phyloP scores from a whole-genome alignment of 92 coral and sea anemone genomes.

The Epizoanthus fatuus region DNA sequence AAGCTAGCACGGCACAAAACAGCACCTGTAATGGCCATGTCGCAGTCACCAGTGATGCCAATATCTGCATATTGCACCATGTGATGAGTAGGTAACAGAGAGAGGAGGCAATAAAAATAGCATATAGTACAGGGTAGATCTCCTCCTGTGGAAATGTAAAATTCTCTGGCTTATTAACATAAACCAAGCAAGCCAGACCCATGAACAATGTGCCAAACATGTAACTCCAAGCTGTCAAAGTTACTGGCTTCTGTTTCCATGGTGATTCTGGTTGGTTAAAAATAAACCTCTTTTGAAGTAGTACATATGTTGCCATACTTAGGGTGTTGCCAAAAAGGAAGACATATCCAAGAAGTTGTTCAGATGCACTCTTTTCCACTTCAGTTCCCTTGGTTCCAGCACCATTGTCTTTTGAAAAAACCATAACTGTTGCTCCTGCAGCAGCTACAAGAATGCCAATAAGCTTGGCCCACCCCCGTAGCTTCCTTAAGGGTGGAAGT shows the following conservation, averaged over 20 bases:
- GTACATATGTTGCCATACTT: constrained; percentile 73
- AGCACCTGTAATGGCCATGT: constrained; percentile 91
- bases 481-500: constrained; percentile 71
- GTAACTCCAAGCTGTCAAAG: constrained; percentile 87
- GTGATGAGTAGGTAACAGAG: constrained; percentile 84
- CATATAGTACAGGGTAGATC: constrained; percentile 82
- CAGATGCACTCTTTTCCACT: constrained; percentile 16
- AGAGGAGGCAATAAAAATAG: constrained; percentile 82
- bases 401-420: constrained; percentile 47
- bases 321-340: constrained; percentile 82
- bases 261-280: constrained; percentile 73
- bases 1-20: constrained; percentile 85
- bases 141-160: constrained; percentile 82
- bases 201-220: constrained; percentile 80
- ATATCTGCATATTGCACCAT: constrained; percentile 93
- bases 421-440: constrained; percentile 77
- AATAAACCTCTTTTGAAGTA: constrained; percentile 79
- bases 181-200: constrained; percentile 82
- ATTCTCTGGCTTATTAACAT: constrained; percentile 81
- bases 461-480: constrained; percentile 85
- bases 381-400: constrained; percentile 42
- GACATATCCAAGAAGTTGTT: constrained; percentile 68
- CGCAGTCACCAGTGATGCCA: constrained; percentile 87
- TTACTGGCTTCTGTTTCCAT: constrained; percentile 84
- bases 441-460: constrained; percentile 84